phyloP scores from a whole-genome alignment of 2,797 vertebrate genomes.

The Gobio occitaniae region DNA sequence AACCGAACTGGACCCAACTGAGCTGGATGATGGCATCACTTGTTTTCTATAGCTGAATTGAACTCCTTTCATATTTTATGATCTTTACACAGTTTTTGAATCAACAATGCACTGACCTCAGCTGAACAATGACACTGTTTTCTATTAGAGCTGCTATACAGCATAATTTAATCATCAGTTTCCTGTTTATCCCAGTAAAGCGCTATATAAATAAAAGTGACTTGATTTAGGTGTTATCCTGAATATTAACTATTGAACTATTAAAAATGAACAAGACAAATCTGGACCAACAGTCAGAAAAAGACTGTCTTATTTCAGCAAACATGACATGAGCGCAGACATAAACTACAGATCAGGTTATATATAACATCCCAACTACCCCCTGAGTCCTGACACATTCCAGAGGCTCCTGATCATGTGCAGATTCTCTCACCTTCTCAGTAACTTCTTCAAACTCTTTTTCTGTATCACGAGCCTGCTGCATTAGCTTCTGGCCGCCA shows the following conservation, averaged over 20 bases:
- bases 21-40: neutral
- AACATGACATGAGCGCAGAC: conserved; percentile 40
- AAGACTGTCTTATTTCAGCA: conserved; percentile 62
- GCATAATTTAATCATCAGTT: neutral
- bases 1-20: neutral
- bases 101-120: neutral
- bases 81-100: neutral
- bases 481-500: conserved; percentile 84
- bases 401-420: conserved; percentile 44
- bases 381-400: conserved; percentile 43
- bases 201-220: too few species aligned
- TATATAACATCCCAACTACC: conserved; percentile 46
- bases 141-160: neutral
- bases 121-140: neutral
- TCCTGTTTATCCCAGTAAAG: neutral
- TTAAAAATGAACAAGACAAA: conserved; percentile 45
- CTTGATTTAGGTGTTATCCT: neutral
- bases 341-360: conserved; percentile 52
- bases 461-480: conserved; percentile 84
- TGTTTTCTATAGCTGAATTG: neutral
- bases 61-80: neutral
- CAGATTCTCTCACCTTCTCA: conserved; percentile 80
- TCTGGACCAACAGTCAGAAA: conserved; percentile 52
- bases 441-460: conserved; percentile 83
- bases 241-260: conserved; percentile 14